Conservation (phyloP, 35 echinoderm and acorn worm species). For the Eucidaris tribuloides region DNA sequence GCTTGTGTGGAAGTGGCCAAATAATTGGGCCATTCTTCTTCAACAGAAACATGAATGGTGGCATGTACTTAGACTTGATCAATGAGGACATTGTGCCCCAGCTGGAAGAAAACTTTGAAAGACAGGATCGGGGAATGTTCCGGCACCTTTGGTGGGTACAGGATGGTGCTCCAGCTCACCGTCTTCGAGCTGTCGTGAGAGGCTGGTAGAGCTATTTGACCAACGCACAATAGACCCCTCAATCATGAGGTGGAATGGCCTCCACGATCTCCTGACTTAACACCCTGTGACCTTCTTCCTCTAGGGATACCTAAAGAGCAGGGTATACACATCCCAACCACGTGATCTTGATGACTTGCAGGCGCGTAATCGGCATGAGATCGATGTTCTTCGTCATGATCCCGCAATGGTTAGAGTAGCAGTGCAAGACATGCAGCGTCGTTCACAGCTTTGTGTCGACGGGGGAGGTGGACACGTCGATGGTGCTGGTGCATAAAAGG, state of each 20-base stretch:
- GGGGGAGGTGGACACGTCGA: too few species aligned
- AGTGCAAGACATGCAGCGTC: not conserved
- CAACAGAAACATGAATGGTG: not conserved
- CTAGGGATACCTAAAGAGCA: not conserved
- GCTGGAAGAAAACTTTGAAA: not conserved
- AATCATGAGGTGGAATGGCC: too few species aligned
- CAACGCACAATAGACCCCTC: too few species aligned
- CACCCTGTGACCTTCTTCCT: too few species aligned
- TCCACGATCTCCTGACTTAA: not conserved
- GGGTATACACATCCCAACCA: not conserved
- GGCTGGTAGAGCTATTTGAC: too few species aligned
- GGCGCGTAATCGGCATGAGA: too few species aligned
- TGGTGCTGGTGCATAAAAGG: too few species aligned
- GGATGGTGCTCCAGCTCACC: not conserved
- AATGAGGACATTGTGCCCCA: not conserved
- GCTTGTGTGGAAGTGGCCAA: too few species aligned
- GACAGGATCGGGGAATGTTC: not conserved
- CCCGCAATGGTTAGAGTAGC: not conserved
- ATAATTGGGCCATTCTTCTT: not conserved
- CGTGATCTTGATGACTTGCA: not conserved
- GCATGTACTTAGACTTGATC: not conserved
- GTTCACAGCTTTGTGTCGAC: too few species aligned
- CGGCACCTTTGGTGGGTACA: not conserved
- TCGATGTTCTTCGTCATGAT: not conserved
- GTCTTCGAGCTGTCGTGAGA: too few species aligned